A percentile compares a stretch with the other conserved stretches of the same genome.
Evolutionary conservation across 2,113 vertebrate genomes (phyloP).

Genomic region (Carlito syrichta): DNA sequence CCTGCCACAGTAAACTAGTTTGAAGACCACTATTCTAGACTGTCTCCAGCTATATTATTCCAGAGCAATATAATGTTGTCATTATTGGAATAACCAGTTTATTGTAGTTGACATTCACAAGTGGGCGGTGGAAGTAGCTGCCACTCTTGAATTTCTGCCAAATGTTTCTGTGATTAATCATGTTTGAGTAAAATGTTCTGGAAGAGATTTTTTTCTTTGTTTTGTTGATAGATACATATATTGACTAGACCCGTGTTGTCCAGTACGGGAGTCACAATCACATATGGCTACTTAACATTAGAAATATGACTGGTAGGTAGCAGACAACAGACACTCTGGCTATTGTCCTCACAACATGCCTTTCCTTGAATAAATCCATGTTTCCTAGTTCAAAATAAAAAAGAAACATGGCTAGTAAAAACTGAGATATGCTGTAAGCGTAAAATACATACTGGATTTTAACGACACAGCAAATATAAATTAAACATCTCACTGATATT

Average conservation of each 20-base stretch:
- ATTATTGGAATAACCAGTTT: not conserved
- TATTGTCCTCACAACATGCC: too few species aligned
- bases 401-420: not conserved
- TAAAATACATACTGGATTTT: not conserved
- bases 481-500: not conserved
- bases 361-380: too few species aligned
- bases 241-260: not conserved
- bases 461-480: not conserved
- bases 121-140: not conserved
- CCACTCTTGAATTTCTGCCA: not conserved
- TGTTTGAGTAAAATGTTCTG: not conserved
- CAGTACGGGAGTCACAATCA: not conserved
- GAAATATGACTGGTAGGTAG: not conserved
- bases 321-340: too few species aligned
- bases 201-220: not conserved
- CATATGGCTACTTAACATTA: not conserved
- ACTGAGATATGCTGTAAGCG: not conserved
- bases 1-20: not conserved
- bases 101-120: not conserved
- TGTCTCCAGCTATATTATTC: not conserved
- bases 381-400: too few species aligned
- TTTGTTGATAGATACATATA: not conserved
- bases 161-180: not conserved
- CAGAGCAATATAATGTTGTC: not conserved
- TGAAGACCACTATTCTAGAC: not conserved